These are phyloP conservation scores for Irena cyanogastra DNA, from an alignment of 2,113 vertebrate genomes.

Conservation along the genomic window DNA sequence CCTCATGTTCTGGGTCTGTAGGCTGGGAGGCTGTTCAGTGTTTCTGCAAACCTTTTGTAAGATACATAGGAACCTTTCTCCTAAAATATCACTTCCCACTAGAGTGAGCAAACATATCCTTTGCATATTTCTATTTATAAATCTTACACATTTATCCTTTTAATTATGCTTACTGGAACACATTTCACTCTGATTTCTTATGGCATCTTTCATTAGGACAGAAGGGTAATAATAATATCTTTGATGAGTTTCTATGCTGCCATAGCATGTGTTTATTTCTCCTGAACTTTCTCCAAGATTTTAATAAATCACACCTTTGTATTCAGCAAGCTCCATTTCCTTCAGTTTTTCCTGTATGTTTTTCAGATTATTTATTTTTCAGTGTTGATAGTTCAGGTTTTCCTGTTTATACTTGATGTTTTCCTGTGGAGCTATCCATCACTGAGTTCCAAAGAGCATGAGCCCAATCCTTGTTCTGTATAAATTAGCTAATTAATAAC, in stretches of 20 bases:
- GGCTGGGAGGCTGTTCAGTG: not conserved
- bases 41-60: not conserved
- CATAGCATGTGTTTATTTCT: not conserved
- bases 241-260: not conserved
- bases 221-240: not conserved
- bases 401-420: not conserved
- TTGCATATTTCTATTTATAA: not conserved
- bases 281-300: not conserved
- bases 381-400: not conserved
- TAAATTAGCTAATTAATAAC: too few relatives aligned
- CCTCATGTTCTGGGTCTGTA: not conserved
- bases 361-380: not conserved
- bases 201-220: not conserved
- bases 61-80: not conserved
- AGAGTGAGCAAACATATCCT: not conserved
- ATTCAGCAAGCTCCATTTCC: not conserved
- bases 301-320: not conserved
- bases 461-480: too few relatives aligned
- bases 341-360: not conserved
- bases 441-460: not conserved
- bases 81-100: not conserved
- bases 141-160: not conserved
- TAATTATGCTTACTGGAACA: not conserved
- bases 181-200: not conserved
- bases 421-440: not conserved